phyloP scores from a whole-genome alignment of 2,888 invertebrate species.

The Argyresthia goedartella region DNA sequence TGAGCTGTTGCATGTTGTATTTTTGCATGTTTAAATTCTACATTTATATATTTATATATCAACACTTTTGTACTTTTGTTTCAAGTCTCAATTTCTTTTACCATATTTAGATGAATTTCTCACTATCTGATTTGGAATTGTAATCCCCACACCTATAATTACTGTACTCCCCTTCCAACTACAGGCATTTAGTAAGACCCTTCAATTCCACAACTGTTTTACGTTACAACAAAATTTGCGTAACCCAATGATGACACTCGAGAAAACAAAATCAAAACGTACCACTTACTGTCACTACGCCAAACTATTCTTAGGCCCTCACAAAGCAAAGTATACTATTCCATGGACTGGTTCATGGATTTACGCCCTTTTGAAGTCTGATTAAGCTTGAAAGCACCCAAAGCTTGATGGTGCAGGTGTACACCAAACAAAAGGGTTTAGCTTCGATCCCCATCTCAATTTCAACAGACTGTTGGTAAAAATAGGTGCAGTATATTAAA shows the following conservation, averaged over 20 bases:
- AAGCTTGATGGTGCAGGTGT: slow-evolving; percentile 60
- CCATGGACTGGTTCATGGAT: not conserved
- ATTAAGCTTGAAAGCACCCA: slow-evolving; percentile 44
- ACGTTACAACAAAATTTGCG: slow-evolving; percentile 15
- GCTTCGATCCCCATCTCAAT: slow-evolving; percentile 43
- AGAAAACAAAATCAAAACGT: slow-evolving; percentile 14
- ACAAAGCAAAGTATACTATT: slow-evolving; percentile 5
- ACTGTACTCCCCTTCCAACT: no score
- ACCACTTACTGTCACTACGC: not conserved
- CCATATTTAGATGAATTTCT: not conserved
- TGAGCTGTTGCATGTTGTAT: no score
- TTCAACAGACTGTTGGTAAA: slow-evolving; percentile 21
- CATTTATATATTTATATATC: no score
- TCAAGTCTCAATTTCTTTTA: not conserved
- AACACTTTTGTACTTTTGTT: no score
- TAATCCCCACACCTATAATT: no score
- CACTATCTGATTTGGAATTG: no score
- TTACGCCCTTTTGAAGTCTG: slow-evolving; percentile 33
- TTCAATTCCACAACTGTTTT: no score
- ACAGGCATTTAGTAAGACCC: no score
- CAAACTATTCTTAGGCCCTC: slow-evolving; percentile 8
- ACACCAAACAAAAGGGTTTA: slow-evolving; percentile 51
- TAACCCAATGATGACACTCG: slow-evolving; percentile 27
- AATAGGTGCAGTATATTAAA: not conserved
- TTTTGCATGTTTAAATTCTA: no score